Conservation (phyloP, 2,797 vertebrate species). For the Girardinus metallicus region DNA sequence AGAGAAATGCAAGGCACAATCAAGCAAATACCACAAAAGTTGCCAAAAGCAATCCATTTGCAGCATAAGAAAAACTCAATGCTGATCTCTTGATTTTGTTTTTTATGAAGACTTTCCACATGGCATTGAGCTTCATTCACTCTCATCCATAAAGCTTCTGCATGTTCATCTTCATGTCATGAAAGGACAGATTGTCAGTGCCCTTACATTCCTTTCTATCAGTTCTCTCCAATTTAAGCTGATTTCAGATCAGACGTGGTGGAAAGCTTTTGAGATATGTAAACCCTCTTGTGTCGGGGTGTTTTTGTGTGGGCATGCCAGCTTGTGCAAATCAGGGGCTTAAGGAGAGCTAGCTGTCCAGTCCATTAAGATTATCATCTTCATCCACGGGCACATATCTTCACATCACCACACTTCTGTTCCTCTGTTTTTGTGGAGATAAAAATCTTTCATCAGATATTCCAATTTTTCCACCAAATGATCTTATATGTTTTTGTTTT, state of each 20-base stretch:
- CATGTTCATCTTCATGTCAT: conserved; percentile 27
- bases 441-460: conserved; percentile 69
- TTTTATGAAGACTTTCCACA: conserved; percentile 43
- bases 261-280: conserved; percentile 70
- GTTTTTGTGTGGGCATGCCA: conserved; percentile 28
- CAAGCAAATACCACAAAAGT: conserved; percentile 32
- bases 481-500: conserved; percentile 37
- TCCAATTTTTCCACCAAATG: conserved; percentile 48
- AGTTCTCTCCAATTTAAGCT: conserved; percentile 66
- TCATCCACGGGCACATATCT: conserved; percentile 61
- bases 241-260: conserved; percentile 63
- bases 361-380: conserved; percentile 81
- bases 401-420: conserved; percentile 48
- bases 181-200: conserved; percentile 38
- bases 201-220: conserved; percentile 43
- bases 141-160: conserved; percentile 33
- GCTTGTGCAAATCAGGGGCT: conserved; percentile 51
- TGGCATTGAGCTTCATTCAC: conserved; percentile 34
- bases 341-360: conserved; percentile 73
- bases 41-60: conserved; percentile 55
- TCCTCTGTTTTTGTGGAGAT: conserved; percentile 55
- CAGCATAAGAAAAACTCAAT: conserved; percentile 27
- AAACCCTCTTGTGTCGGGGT: conserved; percentile 54
- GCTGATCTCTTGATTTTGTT: conserved; percentile 50
- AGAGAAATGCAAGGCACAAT: conserved; percentile 32